Conservation (phyloP, 2,797 vertebrate species). For the Naso thynnoides region DNA sequence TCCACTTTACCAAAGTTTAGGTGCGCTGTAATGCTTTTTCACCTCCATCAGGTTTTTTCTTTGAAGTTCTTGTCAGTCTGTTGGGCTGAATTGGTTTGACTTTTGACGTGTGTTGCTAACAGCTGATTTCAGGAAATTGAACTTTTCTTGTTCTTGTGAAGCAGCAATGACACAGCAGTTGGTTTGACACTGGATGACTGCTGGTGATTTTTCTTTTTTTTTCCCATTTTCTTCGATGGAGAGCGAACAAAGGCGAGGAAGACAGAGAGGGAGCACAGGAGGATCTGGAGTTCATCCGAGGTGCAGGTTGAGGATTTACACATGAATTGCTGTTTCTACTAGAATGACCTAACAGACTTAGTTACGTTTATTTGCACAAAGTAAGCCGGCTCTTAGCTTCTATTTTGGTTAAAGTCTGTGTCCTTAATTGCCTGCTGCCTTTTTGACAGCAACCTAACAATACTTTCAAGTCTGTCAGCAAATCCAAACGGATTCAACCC, state of each 20-base stretch:
- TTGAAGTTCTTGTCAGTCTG: slow-evolving; percentile 15
- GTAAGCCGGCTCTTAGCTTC: background rate
- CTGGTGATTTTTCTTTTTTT: slow-evolving; percentile 19
- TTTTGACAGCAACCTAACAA: background rate
- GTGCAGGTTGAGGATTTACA: slow-evolving; percentile 24
- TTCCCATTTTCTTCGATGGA: slow-evolving; percentile 27
- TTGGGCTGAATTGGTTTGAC: slow-evolving; percentile 25
- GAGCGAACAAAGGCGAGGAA: slow-evolving; percentile 1
- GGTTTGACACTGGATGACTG: background rate
- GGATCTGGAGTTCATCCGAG: slow-evolving; percentile 32
- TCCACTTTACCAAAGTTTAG: slow-evolving; percentile 26
- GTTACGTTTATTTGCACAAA: slow-evolving; percentile 30
- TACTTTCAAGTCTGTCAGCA: background rate
- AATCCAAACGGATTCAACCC: background rate
- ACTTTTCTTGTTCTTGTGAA: slow-evolving; percentile 24
- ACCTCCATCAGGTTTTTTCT: slow-evolving; percentile 1
- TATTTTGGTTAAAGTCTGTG: background rate
- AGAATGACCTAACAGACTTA: slow-evolving; percentile 25
- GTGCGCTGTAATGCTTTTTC: background rate
- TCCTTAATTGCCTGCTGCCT: background rate
- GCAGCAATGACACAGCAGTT: slow-evolving; percentile 16
- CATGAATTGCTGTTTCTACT: slow-evolving; percentile 36
- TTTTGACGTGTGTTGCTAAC: slow-evolving; percentile 4
- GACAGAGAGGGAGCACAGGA: background rate
- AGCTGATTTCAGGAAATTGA: slow-evolving; percentile 20